A percentile compares a stretch with the other conserved stretches of the same genome.
phyloP scores from a whole-genome alignment of 92 coral and sea anemone genomes.

The Parazoanthus atlanticus region DNA sequence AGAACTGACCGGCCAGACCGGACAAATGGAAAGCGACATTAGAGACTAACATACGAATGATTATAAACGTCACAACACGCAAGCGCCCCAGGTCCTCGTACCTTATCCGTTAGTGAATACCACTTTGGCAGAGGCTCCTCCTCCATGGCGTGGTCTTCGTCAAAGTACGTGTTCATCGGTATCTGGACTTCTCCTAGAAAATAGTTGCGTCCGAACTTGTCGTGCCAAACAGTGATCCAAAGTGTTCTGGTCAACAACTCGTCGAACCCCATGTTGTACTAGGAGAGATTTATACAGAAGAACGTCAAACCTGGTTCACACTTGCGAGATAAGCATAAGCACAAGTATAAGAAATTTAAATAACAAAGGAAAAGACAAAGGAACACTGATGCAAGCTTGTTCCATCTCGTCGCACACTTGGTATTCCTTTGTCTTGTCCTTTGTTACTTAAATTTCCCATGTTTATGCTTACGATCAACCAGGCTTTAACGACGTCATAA shows the following conservation, averaged over 20 bases:
- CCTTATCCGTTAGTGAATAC: slow-evolving; percentile 61
- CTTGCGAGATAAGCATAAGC: too few species aligned
- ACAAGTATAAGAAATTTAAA: too few species aligned
- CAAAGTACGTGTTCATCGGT: slow-evolving; percentile 48
- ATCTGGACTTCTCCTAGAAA: slow-evolving; percentile 59
- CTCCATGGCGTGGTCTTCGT: slow-evolving; percentile 44
- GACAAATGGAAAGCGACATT: too few species aligned
- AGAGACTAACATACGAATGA: too few species aligned
- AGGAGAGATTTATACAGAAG: neutral
- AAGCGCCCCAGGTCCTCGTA: neutral
- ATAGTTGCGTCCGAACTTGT: slow-evolving; percentile 56
- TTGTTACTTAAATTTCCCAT: too few species aligned
- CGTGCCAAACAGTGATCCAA: slow-evolving; percentile 65
- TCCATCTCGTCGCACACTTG: too few species aligned
- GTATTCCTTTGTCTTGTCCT: too few species aligned
- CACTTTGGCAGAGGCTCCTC: slow-evolving; percentile 62
- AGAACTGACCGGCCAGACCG: too few species aligned
- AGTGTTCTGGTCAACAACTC: slow-evolving; percentile 55
- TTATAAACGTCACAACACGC: neutral
- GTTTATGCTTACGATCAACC: too few species aligned
- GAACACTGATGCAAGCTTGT: too few species aligned
- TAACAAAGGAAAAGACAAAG: too few species aligned
- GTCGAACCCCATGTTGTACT: slow-evolving; percentile 58
- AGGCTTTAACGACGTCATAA: neutral
- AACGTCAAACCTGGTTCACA: too few species aligned